Evolutionary conservation across 2,113 vertebrate species (phyloP), one percentile per base, ranked within the genome.

Genomic region (Tychaedon coryphoeus): DNA sequence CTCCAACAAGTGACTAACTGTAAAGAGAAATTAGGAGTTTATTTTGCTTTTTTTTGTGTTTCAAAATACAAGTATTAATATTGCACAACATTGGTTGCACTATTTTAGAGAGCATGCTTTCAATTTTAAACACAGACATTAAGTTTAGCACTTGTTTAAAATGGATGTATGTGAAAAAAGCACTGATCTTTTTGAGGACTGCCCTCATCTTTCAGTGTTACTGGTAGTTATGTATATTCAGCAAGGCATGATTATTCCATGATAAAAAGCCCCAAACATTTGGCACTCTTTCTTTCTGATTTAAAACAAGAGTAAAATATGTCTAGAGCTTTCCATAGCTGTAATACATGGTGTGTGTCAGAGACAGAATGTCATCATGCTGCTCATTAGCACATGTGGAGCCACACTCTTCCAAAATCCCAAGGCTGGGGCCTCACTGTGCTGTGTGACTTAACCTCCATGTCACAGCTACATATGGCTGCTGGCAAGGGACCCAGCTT

Each of bases 381-480:
- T 72, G 43, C 53, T 87, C 2, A 0, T 78, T 79, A 92, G 70
- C 78, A 89, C 79, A 36, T 24, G 67, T 82, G 82, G 80, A 85
- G 25, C 16, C 75, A 61, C 31, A 4, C 56, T 62, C 31, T 19
- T 64, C 61, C 61, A 8, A 83, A 90, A 51, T 38, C 34, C n/a
- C 33, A 26, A 0, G 5, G 1, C 17, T 71, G 57, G 0, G 57
- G 79, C 87, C 73, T 69, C 60, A 7, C 79, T 24, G 19, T 43
- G 56, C 16, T 34, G 1, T 54, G 9, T 75, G 78, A 43, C 45
- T 77, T 93, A 75, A 91, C 77, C 87, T 81, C 43, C 47, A 2
- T 67, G 95, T 92, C 80, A 78, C 75, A 92, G 66, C 88, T 76
- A 85, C 53, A 25, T 87, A 45, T 79, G 82, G 84, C 83, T 95